A percentile compares a stretch with the other conserved stretches of the same genome.
Evolutionary conservation across 2,113 vertebrate species (phyloP).

Genomic region (Actenoides hombroni): DNA sequence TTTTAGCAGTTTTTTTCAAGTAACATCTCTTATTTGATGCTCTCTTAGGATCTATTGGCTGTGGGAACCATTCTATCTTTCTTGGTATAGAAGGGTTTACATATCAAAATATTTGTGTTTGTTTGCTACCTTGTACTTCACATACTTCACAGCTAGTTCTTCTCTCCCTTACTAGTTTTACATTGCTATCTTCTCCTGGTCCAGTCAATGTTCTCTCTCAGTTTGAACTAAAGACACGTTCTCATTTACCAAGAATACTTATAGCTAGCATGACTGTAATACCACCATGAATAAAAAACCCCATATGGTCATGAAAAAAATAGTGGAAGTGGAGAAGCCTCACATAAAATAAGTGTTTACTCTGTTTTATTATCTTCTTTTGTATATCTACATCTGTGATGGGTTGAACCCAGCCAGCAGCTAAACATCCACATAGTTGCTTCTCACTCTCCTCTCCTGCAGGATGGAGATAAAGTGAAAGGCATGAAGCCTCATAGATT

Average conservation of each 20-base stretch:
- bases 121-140: not conserved
- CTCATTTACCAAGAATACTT: not conserved
- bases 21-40: not conserved
- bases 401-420: fast-evolving
- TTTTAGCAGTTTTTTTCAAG: not conserved
- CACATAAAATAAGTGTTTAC: not conserved
- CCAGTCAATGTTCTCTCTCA: not conserved
- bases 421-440: not conserved
- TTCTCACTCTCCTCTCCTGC: not conserved
- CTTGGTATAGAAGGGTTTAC: not conserved
- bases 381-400: not conserved
- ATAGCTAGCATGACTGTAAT: not conserved
- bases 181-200: not conserved
- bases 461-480: not conserved
- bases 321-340: not conserved
- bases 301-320: not conserved
- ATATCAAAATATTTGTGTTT: not conserved
- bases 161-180: not conserved
- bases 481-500: not conserved
- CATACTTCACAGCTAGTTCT: not conserved
- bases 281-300: not conserved
- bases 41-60: not conserved
- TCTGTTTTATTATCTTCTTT: not conserved
- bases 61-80: not conserved
- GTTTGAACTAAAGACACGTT: not conserved